Evolutionary conservation across 2,113 vertebrate genomes (phyloP).

Genomic region (Apaloderma vittatum): DNA sequence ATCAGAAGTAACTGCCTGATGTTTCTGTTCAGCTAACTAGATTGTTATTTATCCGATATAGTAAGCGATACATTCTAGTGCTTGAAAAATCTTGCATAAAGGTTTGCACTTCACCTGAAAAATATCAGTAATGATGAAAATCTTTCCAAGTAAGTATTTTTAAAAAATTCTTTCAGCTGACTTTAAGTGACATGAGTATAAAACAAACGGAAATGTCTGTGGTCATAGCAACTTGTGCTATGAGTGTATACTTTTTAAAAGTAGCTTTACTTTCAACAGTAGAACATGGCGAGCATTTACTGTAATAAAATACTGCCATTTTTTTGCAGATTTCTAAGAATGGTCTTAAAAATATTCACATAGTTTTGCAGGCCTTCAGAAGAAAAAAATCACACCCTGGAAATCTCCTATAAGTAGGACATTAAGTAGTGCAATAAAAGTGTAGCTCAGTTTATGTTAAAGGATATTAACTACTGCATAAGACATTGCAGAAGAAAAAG

Average conservation of each 20-base stretch:
- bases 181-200: conserved; percentile 22
- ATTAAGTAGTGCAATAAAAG: conserved; percentile 15
- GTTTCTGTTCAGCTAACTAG: conserved; percentile 26
- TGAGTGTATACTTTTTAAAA: conserved; percentile 52
- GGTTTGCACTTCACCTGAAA: conserved; percentile 44
- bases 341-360: conserved; percentile 58
- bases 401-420: neutral
- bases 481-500: neutral
- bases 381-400: neutral
- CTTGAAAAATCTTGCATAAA: conserved; percentile 23
- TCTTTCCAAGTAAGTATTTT: conserved; percentile 59
- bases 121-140: conserved; percentile 29
- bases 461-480: neutral
- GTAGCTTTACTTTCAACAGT: conserved; percentile 61
- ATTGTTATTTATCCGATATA: neutral
- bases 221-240: conserved; percentile 44
- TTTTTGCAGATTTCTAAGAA: conserved; percentile 37
- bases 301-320: conserved; percentile 34
- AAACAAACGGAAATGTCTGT: conserved; percentile 61
- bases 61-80: neutral
- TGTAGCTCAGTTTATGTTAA: neutral
- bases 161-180: conserved; percentile 55
- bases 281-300: conserved; percentile 46
- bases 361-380: conserved; percentile 22
- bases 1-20: conserved; percentile 42